A percentile compares a stretch with the other conserved stretches of the same genome.
phyloP scores from a whole-genome alignment of 2,113 vertebrate genomes.

The Lasiurus cinereus region DNA sequence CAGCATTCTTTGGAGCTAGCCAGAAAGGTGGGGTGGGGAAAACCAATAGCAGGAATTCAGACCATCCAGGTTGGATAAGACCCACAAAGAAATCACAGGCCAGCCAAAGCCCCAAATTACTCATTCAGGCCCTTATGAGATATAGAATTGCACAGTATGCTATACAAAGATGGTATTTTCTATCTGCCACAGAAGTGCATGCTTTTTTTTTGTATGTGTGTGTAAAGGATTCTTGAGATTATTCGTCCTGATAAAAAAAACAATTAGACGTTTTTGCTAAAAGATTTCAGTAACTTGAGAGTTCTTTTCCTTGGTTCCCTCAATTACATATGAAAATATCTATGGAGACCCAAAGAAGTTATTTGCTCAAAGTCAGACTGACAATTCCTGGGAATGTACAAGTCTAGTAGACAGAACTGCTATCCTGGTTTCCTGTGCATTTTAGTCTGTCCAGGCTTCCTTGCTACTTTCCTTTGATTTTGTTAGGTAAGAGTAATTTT shows the following conservation, averaged over 20 bases:
- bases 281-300: not conserved
- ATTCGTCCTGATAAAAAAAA: not conserved
- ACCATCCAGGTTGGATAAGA: constrained; percentile 16
- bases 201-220: not conserved
- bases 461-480: constrained; percentile 16
- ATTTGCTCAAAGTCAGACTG: not conserved
- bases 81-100: not conserved
- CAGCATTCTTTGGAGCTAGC: constrained; percentile 54
- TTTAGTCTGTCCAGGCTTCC: not conserved
- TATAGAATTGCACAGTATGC: not conserved
- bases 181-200: constrained; percentile 2
- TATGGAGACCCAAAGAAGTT: not conserved
- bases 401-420: not conserved
- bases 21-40: not conserved
- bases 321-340: constrained; percentile 4
- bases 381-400: not conserved
- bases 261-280: not conserved
- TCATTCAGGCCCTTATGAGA: not conserved
- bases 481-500: not conserved
- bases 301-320: not conserved
- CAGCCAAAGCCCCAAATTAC: not conserved
- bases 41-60: constrained; percentile 60
- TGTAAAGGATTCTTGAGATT: not conserved
- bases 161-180: not conserved
- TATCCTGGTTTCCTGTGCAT: not conserved